phyloP scores from a whole-genome alignment of 2,797 vertebrate genomes.

The Coccyzus lansbergi region DNA sequence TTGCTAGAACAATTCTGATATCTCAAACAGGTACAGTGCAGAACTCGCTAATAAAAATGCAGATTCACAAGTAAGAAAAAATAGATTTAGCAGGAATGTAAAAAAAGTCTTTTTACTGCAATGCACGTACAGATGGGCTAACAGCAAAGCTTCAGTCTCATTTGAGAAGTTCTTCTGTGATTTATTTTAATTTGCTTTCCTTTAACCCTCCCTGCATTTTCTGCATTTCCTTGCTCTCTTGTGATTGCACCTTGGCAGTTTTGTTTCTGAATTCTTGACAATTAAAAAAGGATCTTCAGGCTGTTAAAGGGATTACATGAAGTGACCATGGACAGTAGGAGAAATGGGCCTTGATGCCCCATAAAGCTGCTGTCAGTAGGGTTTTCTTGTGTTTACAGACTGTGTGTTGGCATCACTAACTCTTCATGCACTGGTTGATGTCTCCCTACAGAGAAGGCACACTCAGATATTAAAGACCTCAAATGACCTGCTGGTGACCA shows the following conservation, averaged over 20 bases:
- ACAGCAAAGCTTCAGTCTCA: background rate
- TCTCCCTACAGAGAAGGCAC: background rate
- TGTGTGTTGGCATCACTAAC: background rate
- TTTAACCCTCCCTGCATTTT: background rate
- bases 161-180: background rate
- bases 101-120: background rate
- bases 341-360: background rate
- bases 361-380: background rate
- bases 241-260: background rate
- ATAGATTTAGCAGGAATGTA: background rate
- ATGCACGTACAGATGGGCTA: background rate
- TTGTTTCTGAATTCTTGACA: background rate
- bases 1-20: background rate
- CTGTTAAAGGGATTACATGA: background rate
- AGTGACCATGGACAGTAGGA: background rate
- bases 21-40: background rate
- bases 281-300: background rate
- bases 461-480: background rate
- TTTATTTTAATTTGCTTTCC: background rate
- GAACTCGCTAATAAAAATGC: background rate
- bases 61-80: background rate
- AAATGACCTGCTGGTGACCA: background rate
- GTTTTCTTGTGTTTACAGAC: background rate
- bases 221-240: background rate
- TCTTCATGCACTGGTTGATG: rapidly evolving